These are phyloP conservation scores for Micropterix aruncella DNA, from an alignment of 2,888 invertebrate genomes.

Conservation along the genomic window DNA sequence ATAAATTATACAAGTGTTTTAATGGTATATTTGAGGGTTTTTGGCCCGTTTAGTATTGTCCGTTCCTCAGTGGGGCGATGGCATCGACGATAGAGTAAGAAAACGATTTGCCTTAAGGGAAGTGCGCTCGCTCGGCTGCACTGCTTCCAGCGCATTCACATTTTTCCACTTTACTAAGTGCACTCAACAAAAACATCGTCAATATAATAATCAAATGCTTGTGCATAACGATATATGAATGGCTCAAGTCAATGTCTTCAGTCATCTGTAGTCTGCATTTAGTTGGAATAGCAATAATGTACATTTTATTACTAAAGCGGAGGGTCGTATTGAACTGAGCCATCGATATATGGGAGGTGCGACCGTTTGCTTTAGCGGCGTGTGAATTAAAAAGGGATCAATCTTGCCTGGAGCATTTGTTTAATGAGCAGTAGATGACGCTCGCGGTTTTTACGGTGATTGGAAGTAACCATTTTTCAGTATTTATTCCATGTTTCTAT, in stretches of 20 bases:
- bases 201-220: too few relatives aligned
- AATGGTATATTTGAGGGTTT: background rate
- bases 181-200: background rate
- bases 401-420: background rate
- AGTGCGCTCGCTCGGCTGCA: background rate
- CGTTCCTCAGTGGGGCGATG: background rate
- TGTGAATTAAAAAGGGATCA: background rate
- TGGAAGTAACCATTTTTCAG: background rate
- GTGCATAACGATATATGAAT: too few relatives aligned
- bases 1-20: conserved; percentile 28
- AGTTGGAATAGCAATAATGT: too few relatives aligned
- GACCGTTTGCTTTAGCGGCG: background rate
- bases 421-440: too few relatives aligned
- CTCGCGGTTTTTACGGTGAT: background rate
- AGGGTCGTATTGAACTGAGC: too few relatives aligned
- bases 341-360: too few relatives aligned
- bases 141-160: background rate
- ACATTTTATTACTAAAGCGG: too few relatives aligned
- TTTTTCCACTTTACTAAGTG: background rate
- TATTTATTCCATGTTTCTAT: background rate
- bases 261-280: too few relatives aligned
- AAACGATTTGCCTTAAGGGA: background rate
- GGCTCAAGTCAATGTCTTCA: too few relatives aligned
- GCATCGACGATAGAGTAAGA: background rate
- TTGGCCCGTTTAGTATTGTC: too few relatives aligned